phyloP scores from a whole-genome alignment of 2,113 vertebrate species.

The Genyomyrus donnyi region DNA sequence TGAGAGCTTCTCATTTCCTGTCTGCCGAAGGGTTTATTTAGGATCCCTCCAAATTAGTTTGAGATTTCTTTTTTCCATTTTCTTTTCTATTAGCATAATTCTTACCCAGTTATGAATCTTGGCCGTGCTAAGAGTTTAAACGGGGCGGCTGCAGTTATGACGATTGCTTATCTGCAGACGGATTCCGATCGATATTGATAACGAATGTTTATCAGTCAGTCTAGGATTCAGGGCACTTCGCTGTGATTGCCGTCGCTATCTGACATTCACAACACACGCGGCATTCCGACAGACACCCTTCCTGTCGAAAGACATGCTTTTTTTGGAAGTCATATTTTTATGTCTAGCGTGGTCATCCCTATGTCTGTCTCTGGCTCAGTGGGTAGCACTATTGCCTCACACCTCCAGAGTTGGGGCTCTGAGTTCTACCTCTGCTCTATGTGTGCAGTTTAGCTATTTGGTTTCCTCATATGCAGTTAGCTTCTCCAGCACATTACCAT shows the following conservation, averaged over 20 bases:
- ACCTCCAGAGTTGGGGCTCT: background rate
- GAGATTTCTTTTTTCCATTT: background rate
- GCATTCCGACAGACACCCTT: background rate
- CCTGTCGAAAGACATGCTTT: background rate
- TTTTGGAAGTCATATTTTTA: background rate
- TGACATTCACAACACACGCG: background rate
- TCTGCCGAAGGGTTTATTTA: background rate
- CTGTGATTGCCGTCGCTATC: background rate
- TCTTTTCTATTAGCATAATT: background rate
- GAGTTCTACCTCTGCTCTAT: background rate
- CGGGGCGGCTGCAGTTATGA: background rate
- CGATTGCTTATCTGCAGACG: background rate
- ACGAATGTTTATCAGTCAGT: background rate
- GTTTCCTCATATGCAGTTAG: background rate
- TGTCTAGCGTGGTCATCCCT: background rate
- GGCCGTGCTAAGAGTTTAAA: background rate
- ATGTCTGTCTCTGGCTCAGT: background rate
- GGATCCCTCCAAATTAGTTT: background rate
- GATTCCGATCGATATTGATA: background rate
- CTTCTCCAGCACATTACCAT: background rate
- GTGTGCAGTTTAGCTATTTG: background rate
- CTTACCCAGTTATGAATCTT: background rate
- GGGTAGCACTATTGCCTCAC: background rate
- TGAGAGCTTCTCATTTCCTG: background rate
- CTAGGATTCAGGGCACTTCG: background rate